Percentiles rank a stretch among this genome's conserved stretches.
Evolutionary conservation across 1,140 invertebrate genomes (phyloP).

Genomic region (Conopomorpha cramerella): DNA sequence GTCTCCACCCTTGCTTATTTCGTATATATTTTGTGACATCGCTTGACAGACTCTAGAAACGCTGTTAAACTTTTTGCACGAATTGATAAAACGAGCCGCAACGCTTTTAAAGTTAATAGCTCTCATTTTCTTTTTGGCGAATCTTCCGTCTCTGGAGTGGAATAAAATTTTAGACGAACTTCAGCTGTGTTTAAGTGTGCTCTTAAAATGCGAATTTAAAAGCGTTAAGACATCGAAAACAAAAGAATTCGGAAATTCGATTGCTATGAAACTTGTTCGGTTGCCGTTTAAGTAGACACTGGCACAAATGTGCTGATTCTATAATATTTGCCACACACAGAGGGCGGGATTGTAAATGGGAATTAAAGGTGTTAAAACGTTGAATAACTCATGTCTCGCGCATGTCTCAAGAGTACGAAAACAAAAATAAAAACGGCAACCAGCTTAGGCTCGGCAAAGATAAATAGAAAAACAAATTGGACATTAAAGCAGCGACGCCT

Average conservation of each 20-base stretch:
- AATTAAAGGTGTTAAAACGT: conserved; percentile 26
- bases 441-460: too few relatives aligned
- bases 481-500: too few relatives aligned
- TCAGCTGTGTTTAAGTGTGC: not conserved
- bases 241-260: conserved; percentile 26
- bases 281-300: too few relatives aligned
- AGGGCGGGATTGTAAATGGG: not conserved
- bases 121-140: too few relatives aligned
- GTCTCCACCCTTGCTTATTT: not conserved
- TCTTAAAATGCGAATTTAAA: too few relatives aligned
- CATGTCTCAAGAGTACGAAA: too few relatives aligned
- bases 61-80: not conserved
- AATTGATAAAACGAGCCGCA: not conserved
- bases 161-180: too few relatives aligned
- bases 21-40: not conserved
- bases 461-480: too few relatives aligned
- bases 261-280: conserved; percentile 28
- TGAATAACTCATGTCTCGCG: conserved; percentile 29
- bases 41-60: not conserved
- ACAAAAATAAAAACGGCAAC: too few relatives aligned
- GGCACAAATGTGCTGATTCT: conserved; percentile 33
- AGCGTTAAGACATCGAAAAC: too few relatives aligned
- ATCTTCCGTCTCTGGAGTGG: too few relatives aligned
- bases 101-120: too few relatives aligned
- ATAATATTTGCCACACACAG: conserved; percentile 28